Evolutionary conservation across 2,888 invertebrate species (phyloP).

Genomic region (Drosophila niveifrons): DNA sequence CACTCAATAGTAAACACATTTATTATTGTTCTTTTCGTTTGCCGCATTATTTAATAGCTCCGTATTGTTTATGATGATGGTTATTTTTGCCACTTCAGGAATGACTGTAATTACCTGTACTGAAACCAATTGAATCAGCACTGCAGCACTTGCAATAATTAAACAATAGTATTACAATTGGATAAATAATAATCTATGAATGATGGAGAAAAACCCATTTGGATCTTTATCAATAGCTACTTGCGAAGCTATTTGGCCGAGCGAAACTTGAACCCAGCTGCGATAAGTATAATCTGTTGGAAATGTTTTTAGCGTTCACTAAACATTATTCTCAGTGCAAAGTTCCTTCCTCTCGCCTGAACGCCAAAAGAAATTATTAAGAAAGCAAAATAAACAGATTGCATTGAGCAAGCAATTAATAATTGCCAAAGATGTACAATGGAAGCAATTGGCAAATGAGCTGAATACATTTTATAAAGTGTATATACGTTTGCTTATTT

Average conservation of each 20-base stretch:
- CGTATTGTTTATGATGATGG: constrained; percentile 18
- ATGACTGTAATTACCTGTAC: constrained; percentile 5
- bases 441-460: background rate
- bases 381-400: background rate
- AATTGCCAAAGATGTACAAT: background rate
- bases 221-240: constrained; percentile 34
- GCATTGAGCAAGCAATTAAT: background rate
- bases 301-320: constrained; percentile 26
- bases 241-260: constrained; percentile 21
- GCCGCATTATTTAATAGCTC: constrained; percentile 5
- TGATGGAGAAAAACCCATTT: background rate
- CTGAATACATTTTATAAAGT: too few species aligned
- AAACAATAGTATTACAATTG: constrained; percentile 2
- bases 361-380: background rate
- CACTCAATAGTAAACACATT: constrained; percentile 28
- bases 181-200: background rate
- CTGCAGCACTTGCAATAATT: constrained; percentile 41
- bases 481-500: too few species aligned
- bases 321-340: constrained; percentile 33
- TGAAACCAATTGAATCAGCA: background rate
- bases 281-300: constrained; percentile 52
- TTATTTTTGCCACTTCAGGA: constrained; percentile 8
- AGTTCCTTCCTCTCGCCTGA: constrained; percentile 22
- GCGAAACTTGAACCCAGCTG: constrained; percentile 51
- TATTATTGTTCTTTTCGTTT: constrained; percentile 17